Evolutionary conservation across 2,888 invertebrate species (phyloP).

Genomic region (Drosophila antonietae): DNA sequence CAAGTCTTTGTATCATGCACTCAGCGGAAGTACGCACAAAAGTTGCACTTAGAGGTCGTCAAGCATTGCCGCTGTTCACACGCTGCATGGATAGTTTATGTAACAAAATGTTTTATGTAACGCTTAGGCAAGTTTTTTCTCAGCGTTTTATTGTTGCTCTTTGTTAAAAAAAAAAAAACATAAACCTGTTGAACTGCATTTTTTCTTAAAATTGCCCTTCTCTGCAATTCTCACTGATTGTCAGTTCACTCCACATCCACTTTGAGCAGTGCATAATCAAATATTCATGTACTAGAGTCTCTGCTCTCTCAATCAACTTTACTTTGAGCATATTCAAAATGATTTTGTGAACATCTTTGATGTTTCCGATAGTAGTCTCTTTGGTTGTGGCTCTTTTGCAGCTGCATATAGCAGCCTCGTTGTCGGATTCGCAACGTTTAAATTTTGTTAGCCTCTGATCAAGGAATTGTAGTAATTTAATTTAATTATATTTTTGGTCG

Average conservation of each 20-base stretch:
- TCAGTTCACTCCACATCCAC: not conserved
- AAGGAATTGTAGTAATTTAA: no score
- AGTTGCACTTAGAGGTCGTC: conserved; percentile 54
- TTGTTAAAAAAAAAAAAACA: no score
- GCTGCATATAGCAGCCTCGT: no score
- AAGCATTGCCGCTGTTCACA: conserved; percentile 18
- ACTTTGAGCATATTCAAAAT: no score
- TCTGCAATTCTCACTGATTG: not conserved
- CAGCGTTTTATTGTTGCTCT: not conserved
- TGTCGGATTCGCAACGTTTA: no score
- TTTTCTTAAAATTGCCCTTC: not conserved
- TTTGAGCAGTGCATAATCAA: not conserved
- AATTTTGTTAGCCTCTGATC: no score
- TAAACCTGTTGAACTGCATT: no score
- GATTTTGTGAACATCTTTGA: no score
- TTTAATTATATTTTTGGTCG: no score
- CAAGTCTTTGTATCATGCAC: conserved; percentile 18
- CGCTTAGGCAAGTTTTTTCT: not conserved
- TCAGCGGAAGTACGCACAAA: conserved; percentile 65
- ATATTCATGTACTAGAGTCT: not conserved
- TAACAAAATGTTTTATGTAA: not conserved
- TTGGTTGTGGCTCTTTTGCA: no score
- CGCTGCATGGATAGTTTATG: conserved; percentile 1
- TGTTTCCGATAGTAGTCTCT: no score
- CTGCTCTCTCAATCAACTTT: not conserved